Base-by-base conservation (phyloP, 1,140 invertebrate genomes). In the Cephus cinctus region DNA sequence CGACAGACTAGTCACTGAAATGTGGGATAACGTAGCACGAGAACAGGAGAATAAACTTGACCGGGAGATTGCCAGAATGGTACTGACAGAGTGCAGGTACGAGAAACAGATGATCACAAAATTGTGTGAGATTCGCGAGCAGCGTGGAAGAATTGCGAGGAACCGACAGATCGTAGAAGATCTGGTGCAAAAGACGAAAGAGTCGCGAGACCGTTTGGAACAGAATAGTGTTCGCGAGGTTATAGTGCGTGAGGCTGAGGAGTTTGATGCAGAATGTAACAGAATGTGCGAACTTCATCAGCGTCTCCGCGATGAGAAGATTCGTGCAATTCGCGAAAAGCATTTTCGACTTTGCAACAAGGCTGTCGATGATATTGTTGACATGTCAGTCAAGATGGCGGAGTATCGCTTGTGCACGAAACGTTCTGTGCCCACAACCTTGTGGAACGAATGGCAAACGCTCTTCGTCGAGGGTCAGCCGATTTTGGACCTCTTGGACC, bases 101-200 rank as follows among this genome's bases (percentile, higher is more conserved):
- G 83, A 86, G 51, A 84, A 84, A 57, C 78, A 81, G 63, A 80
- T 86, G 65, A 70, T 79, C 21, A 77, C 74, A 21, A 81, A 83
- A 65, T 63, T 85, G 23, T 77, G 78, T 59, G 80, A 82, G 56
- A 77, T 82, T 0, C 77, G 80, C 14, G 68, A 80, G 20, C 73
- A 81, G 52, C 78, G 77, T 21, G 68, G 78, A 8, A 71, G 75
- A 44, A 74, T 84, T 43, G 54, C 72, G 1, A 64, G 74, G 40
- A 83, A 82, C 56, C 73, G 78, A 57, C 68, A 65, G 27, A 61
- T 71, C 16, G 74, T 76, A 14, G 71, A 81, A 50, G 61, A 66
- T 21, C 69, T 80, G 52, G 75, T 78, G 51, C 36, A 64, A 19
- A 70, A 78, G 21, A 61, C 75, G 54, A 71, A 65, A 54, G 76